These are phyloP conservation scores for Rapana venosa DNA, from an alignment of 2,888 invertebrate species.

Conservation along the genomic window DNA sequence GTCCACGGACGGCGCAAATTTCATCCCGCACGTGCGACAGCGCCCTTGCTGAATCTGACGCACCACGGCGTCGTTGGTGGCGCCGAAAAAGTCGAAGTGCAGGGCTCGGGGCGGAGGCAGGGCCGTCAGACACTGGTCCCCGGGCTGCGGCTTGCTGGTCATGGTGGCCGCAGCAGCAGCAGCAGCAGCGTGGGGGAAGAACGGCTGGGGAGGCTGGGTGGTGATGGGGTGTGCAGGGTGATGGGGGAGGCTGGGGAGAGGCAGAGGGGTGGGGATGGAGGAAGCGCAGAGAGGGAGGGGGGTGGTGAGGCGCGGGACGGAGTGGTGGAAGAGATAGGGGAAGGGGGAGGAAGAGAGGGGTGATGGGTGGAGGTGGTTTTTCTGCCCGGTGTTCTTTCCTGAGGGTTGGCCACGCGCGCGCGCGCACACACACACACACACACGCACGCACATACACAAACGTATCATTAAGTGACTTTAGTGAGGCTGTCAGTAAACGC, in stretches of 20 bases:
- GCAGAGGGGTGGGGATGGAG: neutral
- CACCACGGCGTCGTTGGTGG: slow-evolving; percentile 26
- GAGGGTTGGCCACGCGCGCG: neutral
- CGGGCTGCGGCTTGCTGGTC: neutral
- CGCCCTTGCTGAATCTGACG: slow-evolving; percentile 40
- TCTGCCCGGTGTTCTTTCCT: neutral
- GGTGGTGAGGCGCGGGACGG: neutral
- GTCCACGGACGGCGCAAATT: slow-evolving; percentile 44
- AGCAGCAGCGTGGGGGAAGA: neutral
- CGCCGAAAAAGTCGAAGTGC: slow-evolving; percentile 23
- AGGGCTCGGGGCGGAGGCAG: neutral
- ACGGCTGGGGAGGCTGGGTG: neutral
- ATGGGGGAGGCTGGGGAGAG: neutral
- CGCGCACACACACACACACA: neutral
- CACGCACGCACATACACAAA: neutral
- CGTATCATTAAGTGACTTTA: too few relatives aligned
- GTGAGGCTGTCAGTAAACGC: too few relatives aligned
- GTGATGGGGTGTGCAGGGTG: neutral
- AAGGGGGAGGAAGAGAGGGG: neutral
- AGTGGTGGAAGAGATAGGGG: neutral
- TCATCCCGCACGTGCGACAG: slow-evolving; percentile 47
- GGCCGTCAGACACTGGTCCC: too few relatives aligned
- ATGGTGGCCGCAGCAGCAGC: neutral
- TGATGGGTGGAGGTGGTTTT: neutral
- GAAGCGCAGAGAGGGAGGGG: neutral